These are phyloP conservation scores for Hyaena hyaena DNA, from an alignment of 2,113 vertebrate genomes.

Conservation along the genomic window DNA sequence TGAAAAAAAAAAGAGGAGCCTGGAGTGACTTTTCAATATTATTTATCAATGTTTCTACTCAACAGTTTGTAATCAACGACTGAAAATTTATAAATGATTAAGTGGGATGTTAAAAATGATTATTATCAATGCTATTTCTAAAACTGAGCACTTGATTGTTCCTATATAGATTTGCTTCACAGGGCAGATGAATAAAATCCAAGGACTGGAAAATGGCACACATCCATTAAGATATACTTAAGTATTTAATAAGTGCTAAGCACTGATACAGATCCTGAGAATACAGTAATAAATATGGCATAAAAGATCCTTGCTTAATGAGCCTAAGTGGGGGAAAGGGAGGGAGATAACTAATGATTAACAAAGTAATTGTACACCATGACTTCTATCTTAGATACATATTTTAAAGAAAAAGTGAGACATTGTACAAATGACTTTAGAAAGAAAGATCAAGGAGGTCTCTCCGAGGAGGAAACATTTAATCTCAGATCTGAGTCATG, in stretches of 20 bases:
- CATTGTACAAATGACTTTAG: not conserved
- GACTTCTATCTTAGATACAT: not conserved
- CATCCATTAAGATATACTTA: not conserved
- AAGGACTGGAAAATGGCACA: not conserved
- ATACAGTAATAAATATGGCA: not conserved
- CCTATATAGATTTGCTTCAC: not conserved
- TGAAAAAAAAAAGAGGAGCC: not conserved
- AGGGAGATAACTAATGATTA: not conserved
- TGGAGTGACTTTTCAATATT: not conserved
- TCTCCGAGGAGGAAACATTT: not conserved
- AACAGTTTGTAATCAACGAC: not conserved
- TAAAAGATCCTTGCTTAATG: not conserved
- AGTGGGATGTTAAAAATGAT: not conserved
- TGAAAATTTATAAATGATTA: not conserved
- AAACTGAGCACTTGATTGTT: not conserved
- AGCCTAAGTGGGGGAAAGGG: not conserved
- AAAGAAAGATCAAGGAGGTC: not conserved
- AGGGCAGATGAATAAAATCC: not conserved
- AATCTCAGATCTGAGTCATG: not conserved
- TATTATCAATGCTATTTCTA: constrained; percentile 23
- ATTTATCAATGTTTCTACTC: not conserved
- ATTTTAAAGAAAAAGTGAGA: not conserved
- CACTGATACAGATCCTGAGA: not conserved
- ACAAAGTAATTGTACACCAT: not conserved
- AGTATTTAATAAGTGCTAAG: not conserved